These are phyloP conservation scores for Colletes gigas DNA, from an alignment of 1,140 invertebrate species.

Conservation along the genomic window DNA sequence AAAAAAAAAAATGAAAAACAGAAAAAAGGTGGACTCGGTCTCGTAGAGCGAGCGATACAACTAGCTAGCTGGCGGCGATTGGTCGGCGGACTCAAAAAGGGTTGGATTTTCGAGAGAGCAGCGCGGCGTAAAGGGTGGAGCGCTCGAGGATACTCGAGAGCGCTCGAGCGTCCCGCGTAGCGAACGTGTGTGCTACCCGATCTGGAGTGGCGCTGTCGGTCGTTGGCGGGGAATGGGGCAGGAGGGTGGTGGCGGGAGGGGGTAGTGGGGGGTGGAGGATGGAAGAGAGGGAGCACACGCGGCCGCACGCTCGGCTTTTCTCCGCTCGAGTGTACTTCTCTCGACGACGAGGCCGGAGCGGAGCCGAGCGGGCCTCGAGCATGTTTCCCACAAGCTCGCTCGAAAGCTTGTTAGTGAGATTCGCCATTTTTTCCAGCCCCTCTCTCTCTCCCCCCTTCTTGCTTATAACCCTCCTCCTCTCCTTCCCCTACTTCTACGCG, in stretches of 20 bases:
- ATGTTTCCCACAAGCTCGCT: slow-evolving; percentile 67
- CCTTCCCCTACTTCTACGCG: slow-evolving; percentile 3
- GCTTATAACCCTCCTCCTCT: slow-evolving; percentile 1
- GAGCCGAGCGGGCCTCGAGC: slow-evolving; percentile 44
- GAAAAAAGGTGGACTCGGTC: slow-evolving; percentile 39
- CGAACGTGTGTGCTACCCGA: slow-evolving; percentile 46
- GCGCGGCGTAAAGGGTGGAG: slow-evolving; percentile 74
- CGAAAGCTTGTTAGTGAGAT: slow-evolving; percentile 77
- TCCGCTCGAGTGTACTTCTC: slow-evolving; percentile 69
- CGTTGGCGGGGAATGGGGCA: not conserved
- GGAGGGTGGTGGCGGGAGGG: slow-evolving; percentile 3
- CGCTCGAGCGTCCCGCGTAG: slow-evolving; percentile 49
- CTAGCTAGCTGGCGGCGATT: slow-evolving; percentile 64
- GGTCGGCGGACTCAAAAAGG: slow-evolving; percentile 68
- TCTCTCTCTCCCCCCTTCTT: slow-evolving; percentile 25
- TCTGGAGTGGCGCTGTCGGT: slow-evolving; percentile 26
- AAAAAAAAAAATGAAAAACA: slow-evolving; percentile 5
- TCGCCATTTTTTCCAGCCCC: slow-evolving; percentile 67
- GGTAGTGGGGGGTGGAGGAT: not conserved
- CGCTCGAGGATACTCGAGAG: slow-evolving; percentile 70
- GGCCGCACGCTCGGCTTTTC: slow-evolving; percentile 67
- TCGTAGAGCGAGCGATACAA: slow-evolving; percentile 15
- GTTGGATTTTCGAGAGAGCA: slow-evolving; percentile 76
- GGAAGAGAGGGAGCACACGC: slow-evolving; percentile 52
- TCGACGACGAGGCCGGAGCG: slow-evolving; percentile 39